A percentile compares a stretch with the other conserved stretches of the same genome.
Evolutionary conservation across 1,140 invertebrate genomes (phyloP).

Genomic region (Lepidotrigona ventralis): DNA sequence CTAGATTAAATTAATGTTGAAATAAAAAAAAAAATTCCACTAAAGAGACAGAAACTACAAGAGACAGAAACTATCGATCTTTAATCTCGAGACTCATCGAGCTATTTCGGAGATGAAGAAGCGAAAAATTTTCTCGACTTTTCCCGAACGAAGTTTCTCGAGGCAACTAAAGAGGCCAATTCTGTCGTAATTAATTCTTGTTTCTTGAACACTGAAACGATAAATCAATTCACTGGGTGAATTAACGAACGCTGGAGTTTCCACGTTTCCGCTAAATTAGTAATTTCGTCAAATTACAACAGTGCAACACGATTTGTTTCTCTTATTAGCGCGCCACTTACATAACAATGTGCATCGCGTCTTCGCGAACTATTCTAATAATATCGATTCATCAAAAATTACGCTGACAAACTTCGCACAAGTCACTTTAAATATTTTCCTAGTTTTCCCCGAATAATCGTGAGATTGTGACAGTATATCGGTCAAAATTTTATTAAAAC

Average conservation of each 20-base stretch:
- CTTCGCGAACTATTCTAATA: constrained; percentile 44
- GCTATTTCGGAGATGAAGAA: constrained; percentile 9
- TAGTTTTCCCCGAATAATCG: not conserved
- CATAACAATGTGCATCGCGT: not conserved
- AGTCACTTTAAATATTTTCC: too few species aligned
- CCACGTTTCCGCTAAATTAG: constrained; percentile 25
- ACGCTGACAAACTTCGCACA: constrained; percentile 33
- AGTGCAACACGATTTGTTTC: constrained; percentile 51
- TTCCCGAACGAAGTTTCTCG: not conserved
- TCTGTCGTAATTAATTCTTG: constrained; percentile 24
- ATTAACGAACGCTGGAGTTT: constrained; percentile 22
- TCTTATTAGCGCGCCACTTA: constrained; percentile 46
- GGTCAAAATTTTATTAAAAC: not conserved
- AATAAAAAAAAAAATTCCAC: not conserved
- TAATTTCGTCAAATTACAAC: constrained; percentile 44
- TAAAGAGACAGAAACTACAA: constrained; percentile 31
- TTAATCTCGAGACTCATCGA: constrained; percentile 22
- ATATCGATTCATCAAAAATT: constrained; percentile 55
- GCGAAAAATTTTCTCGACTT: constrained; percentile 17
- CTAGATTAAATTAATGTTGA: not conserved
- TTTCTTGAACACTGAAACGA: not conserved
- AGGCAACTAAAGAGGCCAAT: not conserved
- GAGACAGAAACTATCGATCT: constrained; percentile 30
- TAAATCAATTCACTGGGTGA: constrained; percentile 36
- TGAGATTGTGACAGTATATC: not conserved